These are phyloP conservation scores for Herpetotheres cachinnans DNA, from an alignment of 2,113 vertebrate species.

Conservation along the genomic window DNA sequence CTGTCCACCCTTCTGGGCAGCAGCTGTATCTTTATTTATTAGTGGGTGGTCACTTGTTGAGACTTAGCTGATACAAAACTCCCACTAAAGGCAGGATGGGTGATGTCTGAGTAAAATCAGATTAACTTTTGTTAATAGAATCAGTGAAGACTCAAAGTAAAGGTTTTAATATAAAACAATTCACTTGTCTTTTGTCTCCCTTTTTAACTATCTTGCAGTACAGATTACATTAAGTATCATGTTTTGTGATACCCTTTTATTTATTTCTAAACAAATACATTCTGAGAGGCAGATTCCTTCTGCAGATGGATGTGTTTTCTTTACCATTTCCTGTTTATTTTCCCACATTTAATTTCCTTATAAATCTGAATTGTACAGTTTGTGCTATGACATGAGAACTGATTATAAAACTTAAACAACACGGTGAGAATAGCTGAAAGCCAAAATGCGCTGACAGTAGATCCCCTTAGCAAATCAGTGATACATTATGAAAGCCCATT, in stretches of 20 bases:
- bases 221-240: not conserved
- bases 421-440: not conserved
- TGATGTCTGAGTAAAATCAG: not conserved
- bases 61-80: not conserved
- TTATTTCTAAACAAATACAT: not conserved
- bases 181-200: not conserved
- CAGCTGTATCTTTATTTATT: not conserved
- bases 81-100: not conserved
- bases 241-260: not conserved
- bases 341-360: not conserved
- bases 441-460: not conserved
- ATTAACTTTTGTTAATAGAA: not conserved
- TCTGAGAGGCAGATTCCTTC: not conserved
- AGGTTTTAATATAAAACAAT: not conserved
- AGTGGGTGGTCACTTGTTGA: not conserved
- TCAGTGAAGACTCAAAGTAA: not conserved
- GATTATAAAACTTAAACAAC: not conserved
- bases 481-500: not conserved
- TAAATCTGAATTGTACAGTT: constrained; percentile 4
- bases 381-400: not conserved
- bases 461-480: not conserved
- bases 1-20: not conserved
- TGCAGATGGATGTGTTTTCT: not conserved
- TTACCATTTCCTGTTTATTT: constrained; percentile 23
- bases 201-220: not conserved